Percentiles rank a stretch among this genome's conserved stretches.
These are phyloP conservation scores for Ophion ellenae DNA, from an alignment of 2,888 invertebrate species.

Conservation along the genomic window DNA sequence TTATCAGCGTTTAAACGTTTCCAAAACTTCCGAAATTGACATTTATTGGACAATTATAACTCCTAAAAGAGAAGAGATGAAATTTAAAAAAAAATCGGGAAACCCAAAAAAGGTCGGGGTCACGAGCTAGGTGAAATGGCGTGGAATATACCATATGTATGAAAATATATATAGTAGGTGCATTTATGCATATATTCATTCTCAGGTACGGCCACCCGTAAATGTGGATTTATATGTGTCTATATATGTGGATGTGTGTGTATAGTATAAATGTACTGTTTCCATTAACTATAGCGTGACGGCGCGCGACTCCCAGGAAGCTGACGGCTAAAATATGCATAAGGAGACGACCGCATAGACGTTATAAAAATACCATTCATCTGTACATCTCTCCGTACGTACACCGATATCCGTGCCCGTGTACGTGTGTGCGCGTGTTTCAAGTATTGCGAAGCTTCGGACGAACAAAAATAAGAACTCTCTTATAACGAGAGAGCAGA, in stretches of 20 bases:
- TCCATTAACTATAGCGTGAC: conserved; percentile 59
- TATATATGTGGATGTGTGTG: not conserved
- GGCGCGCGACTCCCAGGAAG: conserved; percentile 46
- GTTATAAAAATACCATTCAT: conserved; percentile 36
- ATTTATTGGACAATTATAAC: too few relatives aligned
- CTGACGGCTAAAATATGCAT: conserved; percentile 55
- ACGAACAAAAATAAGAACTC: conserved; percentile 13
- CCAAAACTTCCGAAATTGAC: too few relatives aligned
- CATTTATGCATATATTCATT: not conserved
- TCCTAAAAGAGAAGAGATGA: too few relatives aligned
- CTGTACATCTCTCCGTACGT: not conserved
- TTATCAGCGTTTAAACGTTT: too few relatives aligned
- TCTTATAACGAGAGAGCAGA: conserved; percentile 35
- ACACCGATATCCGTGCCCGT: not conserved
- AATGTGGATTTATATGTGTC: conserved; percentile 1
- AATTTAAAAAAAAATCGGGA: too few relatives aligned
- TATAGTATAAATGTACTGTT: conserved; percentile 12
- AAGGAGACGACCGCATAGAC: conserved; percentile 51
- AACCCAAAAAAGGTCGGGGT: too few relatives aligned
- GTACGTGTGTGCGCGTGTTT: not conserved
- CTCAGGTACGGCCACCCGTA: not conserved
- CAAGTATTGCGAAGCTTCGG: conserved; percentile 15
- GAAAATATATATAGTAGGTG: too few relatives aligned
- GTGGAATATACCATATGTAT: too few relatives aligned
- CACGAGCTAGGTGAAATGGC: too few relatives aligned